Evolutionary conservation across 2,888 invertebrate genomes (phyloP).

Genomic region (Xylocampa areola): DNA sequence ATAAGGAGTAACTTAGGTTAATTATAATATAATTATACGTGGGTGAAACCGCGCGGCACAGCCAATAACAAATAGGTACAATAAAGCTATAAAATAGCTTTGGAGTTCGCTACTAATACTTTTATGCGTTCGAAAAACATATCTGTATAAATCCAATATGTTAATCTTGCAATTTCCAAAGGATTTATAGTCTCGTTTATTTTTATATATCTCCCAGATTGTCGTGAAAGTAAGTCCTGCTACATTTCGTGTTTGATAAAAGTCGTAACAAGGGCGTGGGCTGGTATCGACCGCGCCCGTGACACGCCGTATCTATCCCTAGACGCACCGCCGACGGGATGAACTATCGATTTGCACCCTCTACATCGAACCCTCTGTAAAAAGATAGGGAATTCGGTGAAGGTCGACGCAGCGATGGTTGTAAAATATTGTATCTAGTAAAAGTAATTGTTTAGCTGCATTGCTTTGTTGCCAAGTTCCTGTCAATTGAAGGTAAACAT

Average conservation of each 20-base stretch:
- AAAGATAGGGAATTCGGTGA: slow-evolving; percentile 21
- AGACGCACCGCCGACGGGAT: slow-evolving; percentile 46
- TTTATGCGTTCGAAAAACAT: too few relatives aligned
- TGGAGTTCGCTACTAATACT: too few relatives aligned
- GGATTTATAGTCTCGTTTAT: neutral
- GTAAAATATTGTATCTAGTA: neutral
- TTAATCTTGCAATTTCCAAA: too few relatives aligned
- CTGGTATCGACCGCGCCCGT: slow-evolving; percentile 72
- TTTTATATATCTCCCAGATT: neutral
- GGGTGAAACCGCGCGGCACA: too few relatives aligned
- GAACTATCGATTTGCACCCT: slow-evolving; percentile 26
- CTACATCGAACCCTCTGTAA: slow-evolving; percentile 37
- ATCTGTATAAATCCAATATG: too few relatives aligned
- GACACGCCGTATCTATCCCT: slow-evolving; percentile 70
- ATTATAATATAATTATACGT: too few relatives aligned
- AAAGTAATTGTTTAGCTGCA: slow-evolving; percentile 4
- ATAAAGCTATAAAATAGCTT: too few relatives aligned
- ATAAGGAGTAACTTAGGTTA: too few relatives aligned
- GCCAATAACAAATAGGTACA: too few relatives aligned
- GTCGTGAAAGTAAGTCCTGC: slow-evolving; percentile 11
- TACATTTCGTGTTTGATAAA: slow-evolving; percentile 43
- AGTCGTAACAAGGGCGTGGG: slow-evolving; percentile 60
- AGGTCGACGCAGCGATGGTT: slow-evolving; percentile 38
- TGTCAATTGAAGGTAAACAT: neutral
- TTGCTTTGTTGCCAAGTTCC: slow-evolving; percentile 21